Evolutionary conservation across 2,888 invertebrate species (phyloP).

Genomic region (Cephus spinipes): DNA sequence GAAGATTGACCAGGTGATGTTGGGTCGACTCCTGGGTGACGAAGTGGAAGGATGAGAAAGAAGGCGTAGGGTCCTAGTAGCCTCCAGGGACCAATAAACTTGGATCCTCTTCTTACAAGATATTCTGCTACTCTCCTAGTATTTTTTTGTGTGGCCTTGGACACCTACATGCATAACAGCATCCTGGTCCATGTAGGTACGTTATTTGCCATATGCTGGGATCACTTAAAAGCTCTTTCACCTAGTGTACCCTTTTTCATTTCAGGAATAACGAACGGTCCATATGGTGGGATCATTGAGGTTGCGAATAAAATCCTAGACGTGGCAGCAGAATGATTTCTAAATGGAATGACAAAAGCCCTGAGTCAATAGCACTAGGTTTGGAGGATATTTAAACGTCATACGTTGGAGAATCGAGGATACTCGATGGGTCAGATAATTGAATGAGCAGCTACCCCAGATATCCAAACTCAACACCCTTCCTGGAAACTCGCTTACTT

Average conservation of each 20-base stretch:
- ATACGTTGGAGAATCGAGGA: slow-evolving; percentile 12
- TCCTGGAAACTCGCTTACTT: slow-evolving; percentile 24
- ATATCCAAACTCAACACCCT: slow-evolving; percentile 19
- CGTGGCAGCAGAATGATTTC: neutral
- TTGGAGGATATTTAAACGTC: neutral
- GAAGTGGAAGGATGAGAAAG: slow-evolving; percentile 20
- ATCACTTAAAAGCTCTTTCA: too few species aligned
- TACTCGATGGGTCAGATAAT: slow-evolving; percentile 41
- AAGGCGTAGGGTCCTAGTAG: slow-evolving; percentile 12
- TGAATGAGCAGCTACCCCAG: slow-evolving; percentile 41
- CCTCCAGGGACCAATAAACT: slow-evolving; percentile 31
- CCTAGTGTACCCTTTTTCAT: too few species aligned
- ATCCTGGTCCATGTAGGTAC: too few species aligned
- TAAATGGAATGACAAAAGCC: slow-evolving; percentile 41
- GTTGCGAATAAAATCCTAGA: neutral
- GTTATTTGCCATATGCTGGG: too few species aligned
- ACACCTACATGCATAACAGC: too few species aligned
- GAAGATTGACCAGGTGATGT: too few species aligned
- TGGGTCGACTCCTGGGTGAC: neutral
- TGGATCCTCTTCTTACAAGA: slow-evolving; percentile 28
- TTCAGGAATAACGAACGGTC: too few species aligned
- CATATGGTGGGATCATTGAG: neutral
- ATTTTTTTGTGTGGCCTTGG: too few species aligned
- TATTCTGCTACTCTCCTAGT: too few species aligned
- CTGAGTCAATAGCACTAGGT: neutral